A percentile compares a stretch with the other conserved stretches of the same genome.
These are phyloP conservation scores for Cyclura pinguis DNA, from an alignment of 2,797 vertebrate species.

Conservation along the genomic window DNA sequence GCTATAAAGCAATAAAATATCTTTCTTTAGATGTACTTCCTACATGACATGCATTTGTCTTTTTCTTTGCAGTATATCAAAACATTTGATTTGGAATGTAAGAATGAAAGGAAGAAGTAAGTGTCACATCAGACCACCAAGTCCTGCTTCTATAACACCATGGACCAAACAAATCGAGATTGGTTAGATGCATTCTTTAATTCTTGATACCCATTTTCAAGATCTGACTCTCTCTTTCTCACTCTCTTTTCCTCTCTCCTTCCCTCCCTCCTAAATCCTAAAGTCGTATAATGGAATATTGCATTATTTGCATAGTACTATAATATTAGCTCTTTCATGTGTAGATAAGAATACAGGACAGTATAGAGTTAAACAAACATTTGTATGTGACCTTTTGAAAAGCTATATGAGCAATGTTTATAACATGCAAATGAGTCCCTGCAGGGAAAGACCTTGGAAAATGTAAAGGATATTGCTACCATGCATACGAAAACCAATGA, in stretches of 20 bases:
- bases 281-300: neutral
- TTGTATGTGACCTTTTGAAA: neutral
- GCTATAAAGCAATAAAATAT: conserved; percentile 28
- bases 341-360: neutral
- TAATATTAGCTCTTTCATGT: neutral
- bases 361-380: neutral
- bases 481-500: neutral
- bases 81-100: conserved; percentile 8
- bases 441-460: neutral
- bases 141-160: conserved; percentile 4
- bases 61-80: conserved; percentile 12
- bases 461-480: neutral
- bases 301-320: conserved; percentile 1
- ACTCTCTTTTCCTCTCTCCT: accelerated
- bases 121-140: neutral
- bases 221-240: too few species aligned
- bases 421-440: conserved; percentile 30
- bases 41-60: conserved; percentile 20
- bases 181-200: too few species aligned
- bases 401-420: neutral
- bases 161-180: conserved; percentile 10
- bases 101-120: conserved; percentile 31
- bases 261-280: neutral
- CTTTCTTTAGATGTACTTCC: neutral
- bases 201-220: neutral